Base-by-base conservation (phyloP, 2,113 vertebrate genomes). In the Monarcha castaneiventris region DNA sequence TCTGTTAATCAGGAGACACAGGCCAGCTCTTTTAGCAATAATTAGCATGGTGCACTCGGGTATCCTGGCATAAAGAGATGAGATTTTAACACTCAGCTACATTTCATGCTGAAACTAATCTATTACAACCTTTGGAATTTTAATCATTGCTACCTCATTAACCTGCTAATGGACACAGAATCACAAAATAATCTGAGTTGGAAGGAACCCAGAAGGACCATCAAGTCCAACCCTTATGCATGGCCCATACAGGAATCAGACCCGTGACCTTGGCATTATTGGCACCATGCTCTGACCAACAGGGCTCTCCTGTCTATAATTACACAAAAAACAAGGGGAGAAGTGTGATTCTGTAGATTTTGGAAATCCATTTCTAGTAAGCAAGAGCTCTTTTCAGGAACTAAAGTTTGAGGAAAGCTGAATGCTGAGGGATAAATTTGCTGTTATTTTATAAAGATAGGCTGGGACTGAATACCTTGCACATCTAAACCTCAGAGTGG, bases 101-200 rank as follows among this genome's bases (percentile, higher is more conserved):
- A 93, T 97, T 96, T 97, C 93, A 64, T 97, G 93, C 94, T 95
- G 96, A 93, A 97, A 97, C 97, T 94, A 98, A 98, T 98, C 97
- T 97, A 97, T 96, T 92, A 96, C 97, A 98, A 98, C 97, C 98
- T 97, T 93, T 97, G 97, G 94, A 97, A 98, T 97, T 97, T 94
- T 80, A 96, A 97, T 98, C 66, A 90, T 98, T 98, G 98, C 97
- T 98, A 98, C 97, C 98, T 98, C 98, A 98, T 99, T 99, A 99
- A 98, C 98, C 98, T 98, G 94, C 97, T 98, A 99, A 99, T 98
- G 97, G 98, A 96, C 97, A 95, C 68, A 25, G 46, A 61, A 62
- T 54, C 55, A 69, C 48, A 39, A 56, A 62, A 55, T 39, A 78
- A 62, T 71, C 23, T 39, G 64, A 39, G 29, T 2, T 78, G 74